A percentile compares a stretch with the other conserved stretches of the same genome.
Evolutionary conservation across 1,140 invertebrate genomes (phyloP).

Genomic region (Panagrolaimus sp.): DNA sequence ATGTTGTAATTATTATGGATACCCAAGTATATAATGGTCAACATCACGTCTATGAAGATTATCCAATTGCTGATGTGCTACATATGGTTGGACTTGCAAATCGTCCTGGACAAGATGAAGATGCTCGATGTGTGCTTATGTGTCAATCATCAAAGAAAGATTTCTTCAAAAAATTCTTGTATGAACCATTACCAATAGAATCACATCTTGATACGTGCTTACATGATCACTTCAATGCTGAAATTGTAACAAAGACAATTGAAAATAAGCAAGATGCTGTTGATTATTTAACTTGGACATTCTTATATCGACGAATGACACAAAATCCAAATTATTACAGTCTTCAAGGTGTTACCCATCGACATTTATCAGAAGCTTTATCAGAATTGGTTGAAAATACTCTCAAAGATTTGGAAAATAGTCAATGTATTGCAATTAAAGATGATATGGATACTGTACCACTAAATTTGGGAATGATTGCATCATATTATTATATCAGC

Average conservation of each 20-base stretch:
- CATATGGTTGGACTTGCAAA: constrained; percentile 83
- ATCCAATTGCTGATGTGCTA: constrained; percentile 89
- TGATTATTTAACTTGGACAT: constrained; percentile 98
- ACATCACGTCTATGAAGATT: constrained; percentile 81
- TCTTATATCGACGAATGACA: constrained; percentile 88
- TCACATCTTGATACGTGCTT: constrained; percentile 90
- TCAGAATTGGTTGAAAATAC: constrained; percentile 97
- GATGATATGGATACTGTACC: constrained; percentile 94
- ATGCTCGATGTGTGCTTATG: constrained; percentile 86
- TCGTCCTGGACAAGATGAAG: constrained; percentile 79
- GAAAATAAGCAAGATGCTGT: constrained; percentile 99
- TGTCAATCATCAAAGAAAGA: constrained; percentile 96
- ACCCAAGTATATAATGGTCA: constrained; percentile 96
- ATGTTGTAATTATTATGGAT: constrained; percentile 93
- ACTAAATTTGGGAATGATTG: constrained; percentile 98
- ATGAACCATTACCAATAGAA: constrained; percentile 94
- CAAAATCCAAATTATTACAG: constrained; percentile 99
- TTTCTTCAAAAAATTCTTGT: constrained; percentile 96
- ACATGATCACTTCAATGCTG: constrained; percentile 98
- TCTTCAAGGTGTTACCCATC: constrained; percentile 74
- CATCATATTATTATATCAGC: constrained; percentile 99
- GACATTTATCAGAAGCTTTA: constrained; percentile 92
- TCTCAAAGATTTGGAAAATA: constrained; percentile 86
- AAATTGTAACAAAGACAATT: constrained; percentile 98
- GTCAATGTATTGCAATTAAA: constrained; percentile 94